Evolutionary conservation across 1,140 invertebrate species (phyloP).

Genomic region (Drosophila dunni): DNA sequence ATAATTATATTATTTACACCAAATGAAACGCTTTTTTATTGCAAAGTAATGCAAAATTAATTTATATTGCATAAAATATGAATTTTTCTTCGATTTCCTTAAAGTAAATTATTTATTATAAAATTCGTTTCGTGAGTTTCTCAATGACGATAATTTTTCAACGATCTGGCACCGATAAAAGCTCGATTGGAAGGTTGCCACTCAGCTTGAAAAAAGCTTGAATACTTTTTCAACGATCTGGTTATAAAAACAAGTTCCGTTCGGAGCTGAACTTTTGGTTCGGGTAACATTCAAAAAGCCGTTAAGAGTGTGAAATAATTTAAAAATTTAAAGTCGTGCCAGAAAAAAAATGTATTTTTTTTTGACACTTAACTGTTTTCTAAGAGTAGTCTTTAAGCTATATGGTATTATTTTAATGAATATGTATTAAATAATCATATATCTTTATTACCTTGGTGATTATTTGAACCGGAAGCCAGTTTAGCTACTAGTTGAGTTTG

Average conservation of each 20-base stretch:
- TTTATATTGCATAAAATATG: too few relatives aligned
- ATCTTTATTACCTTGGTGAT: slow-evolving; percentile 21
- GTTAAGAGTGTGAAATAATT: slow-evolving; percentile 4
- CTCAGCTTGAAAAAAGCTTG: not conserved
- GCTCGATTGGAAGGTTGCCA: slow-evolving; percentile 1
- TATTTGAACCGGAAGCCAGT: slow-evolving; percentile 24
- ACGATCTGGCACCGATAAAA: not conserved
- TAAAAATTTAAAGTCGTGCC: too few relatives aligned
- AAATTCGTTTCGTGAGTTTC: too few relatives aligned
- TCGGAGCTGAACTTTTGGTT: slow-evolving; percentile 8
- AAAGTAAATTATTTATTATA: too few relatives aligned
- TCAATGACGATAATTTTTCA: not conserved
- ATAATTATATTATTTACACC: slow-evolving; percentile 59
- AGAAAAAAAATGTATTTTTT: not conserved
- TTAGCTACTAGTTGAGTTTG: slow-evolving; percentile 14
- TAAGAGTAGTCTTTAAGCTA: not conserved
- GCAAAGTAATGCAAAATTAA: too few relatives aligned
- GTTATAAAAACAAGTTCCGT: slow-evolving; percentile 21
- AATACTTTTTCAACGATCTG: slow-evolving; percentile 2
- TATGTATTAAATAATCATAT: not conserved
- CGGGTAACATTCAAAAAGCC: not conserved
- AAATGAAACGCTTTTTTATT: slow-evolving; percentile 21
- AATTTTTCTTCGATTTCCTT: too few relatives aligned
- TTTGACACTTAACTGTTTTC: not conserved
- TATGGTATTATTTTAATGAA: slow-evolving; percentile 2